Evolutionary conservation across 2,797 vertebrate species (phyloP).

Genomic region (Crypturellus tataupa): DNA sequence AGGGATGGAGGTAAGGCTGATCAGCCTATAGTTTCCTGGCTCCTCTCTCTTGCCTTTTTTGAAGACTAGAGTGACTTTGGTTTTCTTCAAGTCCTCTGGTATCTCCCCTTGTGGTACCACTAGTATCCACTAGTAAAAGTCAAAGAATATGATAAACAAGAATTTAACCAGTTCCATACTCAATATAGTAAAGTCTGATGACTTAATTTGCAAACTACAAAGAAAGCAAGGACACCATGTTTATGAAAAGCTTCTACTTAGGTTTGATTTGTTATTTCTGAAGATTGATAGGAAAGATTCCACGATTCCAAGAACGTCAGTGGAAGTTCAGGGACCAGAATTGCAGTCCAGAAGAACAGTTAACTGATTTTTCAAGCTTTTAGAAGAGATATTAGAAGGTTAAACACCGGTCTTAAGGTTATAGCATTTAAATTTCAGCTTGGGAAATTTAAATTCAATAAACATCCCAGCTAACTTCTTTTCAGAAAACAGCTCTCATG

Average conservation of each 20-base stretch:
- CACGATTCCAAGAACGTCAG: neutral
- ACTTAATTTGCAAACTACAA: conserved; percentile 22
- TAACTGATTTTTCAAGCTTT: conserved; percentile 7
- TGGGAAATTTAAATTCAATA: conserved; percentile 65
- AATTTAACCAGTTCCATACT: neutral
- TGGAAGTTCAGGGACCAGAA: neutral
- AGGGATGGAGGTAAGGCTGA: too few relatives aligned
- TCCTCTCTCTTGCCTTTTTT: too few relatives aligned
- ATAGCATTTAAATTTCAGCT: conserved; percentile 44
- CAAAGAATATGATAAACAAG: neutral
- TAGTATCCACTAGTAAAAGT: neutral
- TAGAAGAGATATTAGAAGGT: conserved; percentile 22
- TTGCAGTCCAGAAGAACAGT: neutral
- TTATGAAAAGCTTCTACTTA: neutral
- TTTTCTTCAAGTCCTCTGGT: too few relatives aligned
- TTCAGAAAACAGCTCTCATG: conserved; percentile 52
- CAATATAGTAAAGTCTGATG: conserved; percentile 5
- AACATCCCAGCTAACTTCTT: conserved; percentile 47
- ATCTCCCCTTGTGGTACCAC: too few relatives aligned
- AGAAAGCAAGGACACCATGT: neutral
- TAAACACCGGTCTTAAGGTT: conserved; percentile 18
- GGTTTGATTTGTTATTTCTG: neutral
- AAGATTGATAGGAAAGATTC: neutral
- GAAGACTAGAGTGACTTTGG: too few relatives aligned
- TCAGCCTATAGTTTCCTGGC: too few relatives aligned